Evolutionary conservation across 1,140 invertebrate genomes (phyloP).

Genomic region (Brachionus calyciflorus): DNA sequence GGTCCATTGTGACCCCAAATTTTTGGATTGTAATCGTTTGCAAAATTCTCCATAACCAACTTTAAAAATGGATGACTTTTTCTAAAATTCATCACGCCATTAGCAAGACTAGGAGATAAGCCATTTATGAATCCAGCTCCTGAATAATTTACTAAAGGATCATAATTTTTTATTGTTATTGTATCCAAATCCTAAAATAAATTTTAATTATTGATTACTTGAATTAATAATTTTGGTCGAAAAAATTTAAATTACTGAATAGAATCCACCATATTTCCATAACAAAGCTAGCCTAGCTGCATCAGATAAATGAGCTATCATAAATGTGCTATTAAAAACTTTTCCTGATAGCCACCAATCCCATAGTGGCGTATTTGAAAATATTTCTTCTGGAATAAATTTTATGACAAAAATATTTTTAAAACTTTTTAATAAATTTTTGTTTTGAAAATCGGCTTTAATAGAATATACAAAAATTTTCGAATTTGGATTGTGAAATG

Average conservation of each 20-base stretch:
- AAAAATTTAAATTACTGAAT: background rate
- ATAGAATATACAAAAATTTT: background rate
- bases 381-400: background rate
- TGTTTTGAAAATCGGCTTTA: background rate
- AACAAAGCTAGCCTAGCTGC: background rate
- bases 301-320: background rate
- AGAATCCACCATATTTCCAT: background rate
- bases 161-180: background rate
- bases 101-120: background rate
- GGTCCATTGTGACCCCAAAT: slow-evolving; percentile 5
- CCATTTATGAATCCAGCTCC: background rate
- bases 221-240: too few relatives aligned
- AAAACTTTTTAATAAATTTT: background rate
- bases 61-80: slow-evolving; percentile 4
- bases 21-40: background rate
- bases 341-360: background rate
- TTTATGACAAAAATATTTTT: background rate
- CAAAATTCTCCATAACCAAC: background rate
- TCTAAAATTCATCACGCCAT: background rate
- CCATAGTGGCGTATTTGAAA: background rate
- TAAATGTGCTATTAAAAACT: background rate
- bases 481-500: background rate
- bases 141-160: background rate
- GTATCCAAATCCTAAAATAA: background rate
- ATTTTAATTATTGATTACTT: too few relatives aligned